Evolutionary conservation across 2,113 vertebrate species (phyloP), one percentile per base, ranked within the genome.

Genomic region (Siniperca chuatsi): DNA sequence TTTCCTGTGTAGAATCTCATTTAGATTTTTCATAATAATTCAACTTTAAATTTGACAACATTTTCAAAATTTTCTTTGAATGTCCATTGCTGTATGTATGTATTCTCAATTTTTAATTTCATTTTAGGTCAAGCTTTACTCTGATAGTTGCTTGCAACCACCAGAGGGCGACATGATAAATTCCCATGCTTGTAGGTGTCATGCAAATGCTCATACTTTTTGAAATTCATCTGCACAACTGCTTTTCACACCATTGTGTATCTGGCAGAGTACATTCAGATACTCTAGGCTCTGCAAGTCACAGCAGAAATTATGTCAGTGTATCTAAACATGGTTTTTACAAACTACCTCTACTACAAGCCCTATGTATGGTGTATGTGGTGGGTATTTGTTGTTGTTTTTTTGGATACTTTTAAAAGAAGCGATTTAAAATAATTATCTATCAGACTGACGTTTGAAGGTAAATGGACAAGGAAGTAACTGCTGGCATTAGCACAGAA

Each of bases 131-230:
- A 42, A 44, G 13, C 55, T 33, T 66, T 64, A 29, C 10, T 6
- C 2, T 57, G 4, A 68, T n/a, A 42, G 73, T 48, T 65, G 3
- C 1, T 70, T 81, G 0, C 35, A 37, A 62, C 86, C 93, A 93
- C 87, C 78, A 93, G 93, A 84, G 90, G 89, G 86, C 65, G 16
- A 74, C 78, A 79, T 64, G 23, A 62, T 79, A 8, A 7, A 50
- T 48, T 33, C 61, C 6, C 35, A 25, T 46, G 18, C 21, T 57
- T 29, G 29, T 29, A 29, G 29, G 29, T 29, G 29, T 29, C 29
- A 29, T 29, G 29, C 29, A 29, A 29, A 29, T 29, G 29, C 29
- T 29, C 29, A 29, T 29, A 29, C 6, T 20, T 72, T 42, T 73
- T 15, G 2, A 25, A 57, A 73, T 5, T 12, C 1, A 18, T 58